Evolutionary conservation across 1,140 invertebrate genomes (phyloP).

Genomic region (Danaus plexippus): DNA sequence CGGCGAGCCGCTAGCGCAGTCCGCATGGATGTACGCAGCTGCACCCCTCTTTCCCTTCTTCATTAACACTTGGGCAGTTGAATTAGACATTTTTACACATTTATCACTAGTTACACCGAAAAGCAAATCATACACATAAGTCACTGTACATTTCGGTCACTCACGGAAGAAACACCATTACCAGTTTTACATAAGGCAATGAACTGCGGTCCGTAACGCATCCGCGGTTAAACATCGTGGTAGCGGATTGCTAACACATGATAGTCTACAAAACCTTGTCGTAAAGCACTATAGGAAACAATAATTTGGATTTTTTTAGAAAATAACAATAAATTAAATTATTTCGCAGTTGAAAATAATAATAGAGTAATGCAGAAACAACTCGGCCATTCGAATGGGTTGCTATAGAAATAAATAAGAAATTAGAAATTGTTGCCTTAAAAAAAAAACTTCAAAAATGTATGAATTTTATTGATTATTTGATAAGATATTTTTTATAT

Average conservation of each 20-base stretch:
- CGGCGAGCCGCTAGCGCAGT: slow-evolving; percentile 78
- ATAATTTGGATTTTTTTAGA: slow-evolving; percentile 16
- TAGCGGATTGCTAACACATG: slow-evolving; percentile 31
- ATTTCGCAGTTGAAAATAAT: slow-evolving; percentile 54
- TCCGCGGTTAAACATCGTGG: slow-evolving; percentile 51
- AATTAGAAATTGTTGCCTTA: no score
- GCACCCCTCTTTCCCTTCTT: slow-evolving; percentile 82
- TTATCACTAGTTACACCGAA: slow-evolving; percentile 35
- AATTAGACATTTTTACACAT: slow-evolving; percentile 61
- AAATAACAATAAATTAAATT: slow-evolving; percentile 25
- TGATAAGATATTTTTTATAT: no score
- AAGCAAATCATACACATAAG: slow-evolving; percentile 53
- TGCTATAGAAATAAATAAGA: slow-evolving; percentile 29
- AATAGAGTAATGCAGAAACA: slow-evolving; percentile 59
- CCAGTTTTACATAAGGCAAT: slow-evolving; percentile 71
- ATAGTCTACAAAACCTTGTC: slow-evolving; percentile 21
- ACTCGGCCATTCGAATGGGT: slow-evolving; percentile 54
- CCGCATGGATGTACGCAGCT: slow-evolving; percentile 83
- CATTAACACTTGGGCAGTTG: slow-evolving; percentile 78
- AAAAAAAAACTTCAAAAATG: no score
- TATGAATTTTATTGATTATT: no score
- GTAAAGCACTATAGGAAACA: slow-evolving; percentile 14
- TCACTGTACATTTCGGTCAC: slow-evolving; percentile 66
- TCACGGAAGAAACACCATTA: slow-evolving; percentile 70
- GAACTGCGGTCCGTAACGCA: slow-evolving; percentile 64